Conservation (phyloP, 2,797 vertebrate species). For the Pseudocheirus occidentalis region DNA sequence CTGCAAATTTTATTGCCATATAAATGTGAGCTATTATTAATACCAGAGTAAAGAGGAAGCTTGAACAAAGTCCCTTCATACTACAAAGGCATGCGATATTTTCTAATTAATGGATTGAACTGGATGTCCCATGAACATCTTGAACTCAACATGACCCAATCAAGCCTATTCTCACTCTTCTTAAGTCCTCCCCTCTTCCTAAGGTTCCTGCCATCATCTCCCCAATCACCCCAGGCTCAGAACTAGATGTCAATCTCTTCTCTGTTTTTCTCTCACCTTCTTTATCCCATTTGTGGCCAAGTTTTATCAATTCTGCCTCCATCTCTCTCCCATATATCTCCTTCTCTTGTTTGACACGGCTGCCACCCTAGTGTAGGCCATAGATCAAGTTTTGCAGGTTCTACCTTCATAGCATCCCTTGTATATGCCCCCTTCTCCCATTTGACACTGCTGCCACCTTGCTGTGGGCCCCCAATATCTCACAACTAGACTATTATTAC, state of each 20-base stretch:
- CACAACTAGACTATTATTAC: neutral
- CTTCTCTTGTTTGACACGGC: neutral
- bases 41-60: neutral
- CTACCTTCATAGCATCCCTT: neutral
- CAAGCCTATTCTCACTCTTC: neutral
- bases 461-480: no score
- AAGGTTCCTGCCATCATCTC: neutral
- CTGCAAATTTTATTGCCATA: neutral
- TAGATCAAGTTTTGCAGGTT: neutral
- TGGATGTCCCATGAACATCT: neutral
- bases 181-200: neutral
- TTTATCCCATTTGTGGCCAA: neutral
- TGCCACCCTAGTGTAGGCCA: neutral
- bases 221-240: neutral
- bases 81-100: neutral
- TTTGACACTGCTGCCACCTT: neutral
- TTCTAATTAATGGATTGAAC: neutral
- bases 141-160: neutral
- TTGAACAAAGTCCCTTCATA: neutral
- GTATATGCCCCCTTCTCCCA: neutral
- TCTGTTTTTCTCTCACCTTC: neutral
- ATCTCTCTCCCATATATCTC: neutral
- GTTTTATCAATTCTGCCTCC: neutral
- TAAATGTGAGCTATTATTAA: neutral
- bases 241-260: neutral